Conservation (phyloP, 2,113 vertebrate species). For the Pholis gunnellus region DNA sequence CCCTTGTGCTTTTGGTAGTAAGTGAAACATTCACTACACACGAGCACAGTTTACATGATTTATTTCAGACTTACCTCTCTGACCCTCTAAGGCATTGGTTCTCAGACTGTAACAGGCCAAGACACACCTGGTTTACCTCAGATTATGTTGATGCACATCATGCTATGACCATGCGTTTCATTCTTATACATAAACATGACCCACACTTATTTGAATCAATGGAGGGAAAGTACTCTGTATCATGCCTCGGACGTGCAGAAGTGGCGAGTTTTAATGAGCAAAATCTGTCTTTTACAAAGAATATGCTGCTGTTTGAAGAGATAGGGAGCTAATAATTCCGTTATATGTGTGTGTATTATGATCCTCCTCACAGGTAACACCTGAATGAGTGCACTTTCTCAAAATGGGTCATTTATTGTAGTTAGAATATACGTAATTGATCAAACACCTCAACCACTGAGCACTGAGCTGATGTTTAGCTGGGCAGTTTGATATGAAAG, state of each 20-base stretch:
- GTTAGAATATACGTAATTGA: conserved; percentile 44
- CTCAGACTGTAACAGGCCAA: conserved; percentile 70
- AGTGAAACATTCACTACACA: conserved; percentile 67
- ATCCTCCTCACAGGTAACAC: conserved; percentile 33
- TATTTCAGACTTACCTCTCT: conserved; percentile 81
- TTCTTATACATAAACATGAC: conserved; percentile 65
- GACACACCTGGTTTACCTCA: conserved; percentile 77
- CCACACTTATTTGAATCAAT: conserved; percentile 41
- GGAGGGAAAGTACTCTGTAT: conserved; percentile 32
- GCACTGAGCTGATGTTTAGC: conserved; percentile 25
- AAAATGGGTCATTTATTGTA: conserved; percentile 53
- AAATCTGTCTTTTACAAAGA: conserved; percentile 40
- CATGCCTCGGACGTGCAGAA: conserved; percentile 29
- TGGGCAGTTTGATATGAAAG: not conserved
- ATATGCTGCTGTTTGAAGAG: conserved; percentile 46
- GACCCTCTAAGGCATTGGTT: conserved; percentile 71
- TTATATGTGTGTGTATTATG: conserved; percentile 30
- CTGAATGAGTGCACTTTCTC: conserved; percentile 46
- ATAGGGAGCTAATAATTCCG: conserved; percentile 11
- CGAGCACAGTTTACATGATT: conserved; percentile 79
- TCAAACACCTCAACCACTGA: conserved; percentile 41
- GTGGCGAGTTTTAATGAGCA: conserved; percentile 8
- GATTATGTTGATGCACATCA: conserved; percentile 75
- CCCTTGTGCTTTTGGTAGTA: conserved; percentile 71
- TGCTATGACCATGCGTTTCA: conserved; percentile 50